These are phyloP conservation scores for Ursus arctos DNA, from an alignment of 2,113 vertebrate species.

Conservation along the genomic window DNA sequence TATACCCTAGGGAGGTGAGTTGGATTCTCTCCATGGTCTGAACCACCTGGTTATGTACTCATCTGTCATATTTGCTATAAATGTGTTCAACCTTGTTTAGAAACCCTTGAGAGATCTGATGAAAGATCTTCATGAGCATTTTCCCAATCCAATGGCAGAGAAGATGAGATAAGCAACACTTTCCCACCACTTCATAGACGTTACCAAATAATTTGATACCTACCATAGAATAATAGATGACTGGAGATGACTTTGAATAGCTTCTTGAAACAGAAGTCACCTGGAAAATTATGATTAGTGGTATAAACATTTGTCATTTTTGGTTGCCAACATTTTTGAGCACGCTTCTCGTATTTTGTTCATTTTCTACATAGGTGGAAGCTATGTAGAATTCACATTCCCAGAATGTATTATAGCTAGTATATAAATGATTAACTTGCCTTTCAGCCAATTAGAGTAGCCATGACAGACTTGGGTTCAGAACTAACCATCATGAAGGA, in stretches of 20 bases:
- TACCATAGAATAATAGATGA: neutral
- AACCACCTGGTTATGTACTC: slow-evolving; percentile 35
- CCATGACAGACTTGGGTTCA: neutral
- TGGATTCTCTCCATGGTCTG: neutral
- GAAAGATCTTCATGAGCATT: slow-evolving; percentile 40
- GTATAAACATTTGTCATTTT: neutral
- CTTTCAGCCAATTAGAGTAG: neutral
- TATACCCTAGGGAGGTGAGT: neutral
- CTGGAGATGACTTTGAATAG: slow-evolving; percentile 20
- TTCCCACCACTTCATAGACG: neutral
- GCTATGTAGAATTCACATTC: neutral
- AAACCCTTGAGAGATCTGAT: slow-evolving; percentile 45
- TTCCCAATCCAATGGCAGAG: neutral
- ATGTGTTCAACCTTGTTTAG: slow-evolving; percentile 44
- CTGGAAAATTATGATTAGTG: neutral
- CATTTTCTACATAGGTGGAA: neutral
- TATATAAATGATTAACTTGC: neutral
- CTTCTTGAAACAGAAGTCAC: slow-evolving; percentile 34
- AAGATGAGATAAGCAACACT: slow-evolving; percentile 38
- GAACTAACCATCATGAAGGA: neutral
- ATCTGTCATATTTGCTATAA: slow-evolving; percentile 58
- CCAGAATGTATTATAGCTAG: neutral
- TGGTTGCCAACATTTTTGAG: neutral
- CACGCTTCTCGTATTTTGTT: neutral
- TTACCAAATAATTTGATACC: neutral